Percentiles rank a stretch among this genome's conserved stretches.
Conservation (phyloP, 2,888 invertebrate genomes). For the Trichacis sp. region DNA sequence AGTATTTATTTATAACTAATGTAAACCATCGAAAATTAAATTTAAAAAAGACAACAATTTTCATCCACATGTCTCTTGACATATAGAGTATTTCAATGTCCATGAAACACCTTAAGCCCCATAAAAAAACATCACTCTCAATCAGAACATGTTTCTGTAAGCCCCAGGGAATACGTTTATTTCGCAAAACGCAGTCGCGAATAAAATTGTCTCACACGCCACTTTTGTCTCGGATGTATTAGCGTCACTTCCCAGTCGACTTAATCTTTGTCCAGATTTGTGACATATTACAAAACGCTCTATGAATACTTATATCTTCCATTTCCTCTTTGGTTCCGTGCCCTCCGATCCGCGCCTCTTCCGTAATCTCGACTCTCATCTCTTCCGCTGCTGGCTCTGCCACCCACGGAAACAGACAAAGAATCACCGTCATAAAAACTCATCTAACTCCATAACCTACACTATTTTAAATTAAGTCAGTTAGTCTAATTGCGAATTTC, state of each 20-base stretch:
- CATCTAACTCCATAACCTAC: conserved; percentile 37
- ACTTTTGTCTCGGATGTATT: conserved; percentile 38
- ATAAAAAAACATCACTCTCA: conserved; percentile 22
- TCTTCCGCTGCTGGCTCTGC: conserved; percentile 23
- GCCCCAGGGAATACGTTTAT: conserved; percentile 30
- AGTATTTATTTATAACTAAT: too few species aligned
- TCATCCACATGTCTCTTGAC: too few species aligned
- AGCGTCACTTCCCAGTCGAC: conserved; percentile 38
- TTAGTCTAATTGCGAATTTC: too few species aligned
- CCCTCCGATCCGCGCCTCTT: conserved; percentile 23
- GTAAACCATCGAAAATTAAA: too few species aligned
- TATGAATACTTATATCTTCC: conserved; percentile 50
- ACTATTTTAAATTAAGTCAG: too few species aligned
- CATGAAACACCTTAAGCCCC: too few species aligned
- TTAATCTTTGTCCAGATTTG: conserved; percentile 52
- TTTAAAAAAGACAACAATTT: too few species aligned
- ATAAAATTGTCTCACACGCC: conserved; percentile 28
- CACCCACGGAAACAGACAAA: conserved; percentile 28
- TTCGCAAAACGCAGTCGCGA: conserved; percentile 25
- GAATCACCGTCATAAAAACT: conserved; percentile 39
- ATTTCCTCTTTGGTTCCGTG: conserved; percentile 32
- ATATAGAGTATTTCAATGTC: too few species aligned
- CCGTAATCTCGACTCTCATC: conserved; percentile 34
- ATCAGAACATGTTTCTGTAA: conserved; percentile 29
- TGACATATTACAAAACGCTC: conserved; percentile 54